Evolutionary conservation across 2,888 invertebrate genomes (phyloP).

Genomic region (Eulithis prunata): DNA sequence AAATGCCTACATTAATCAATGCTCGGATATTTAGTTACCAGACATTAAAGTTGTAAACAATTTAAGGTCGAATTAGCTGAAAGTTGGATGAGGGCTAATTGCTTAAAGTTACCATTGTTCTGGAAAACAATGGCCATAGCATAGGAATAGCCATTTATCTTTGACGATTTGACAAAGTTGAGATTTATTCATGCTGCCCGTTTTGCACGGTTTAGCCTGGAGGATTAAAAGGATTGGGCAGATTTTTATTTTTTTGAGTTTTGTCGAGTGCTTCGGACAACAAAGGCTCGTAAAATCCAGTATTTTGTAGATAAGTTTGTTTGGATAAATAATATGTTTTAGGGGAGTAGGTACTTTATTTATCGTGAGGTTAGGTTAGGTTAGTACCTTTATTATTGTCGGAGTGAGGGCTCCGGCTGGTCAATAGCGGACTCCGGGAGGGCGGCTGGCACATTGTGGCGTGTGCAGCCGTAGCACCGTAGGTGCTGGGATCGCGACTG

Average conservation of each 20-base stretch:
- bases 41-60: conserved; percentile 44
- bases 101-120: conserved; percentile 48
- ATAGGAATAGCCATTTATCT: conserved; percentile 28
- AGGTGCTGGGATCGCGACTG: too few species aligned
- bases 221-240: not conserved
- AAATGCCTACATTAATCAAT: conserved; percentile 27
- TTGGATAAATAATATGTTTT: not conserved
- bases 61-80: conserved; percentile 43
- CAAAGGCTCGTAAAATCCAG: conserved; percentile 2
- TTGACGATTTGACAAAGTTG: conserved; percentile 26
- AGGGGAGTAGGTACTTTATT: too few species aligned
- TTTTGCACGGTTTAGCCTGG: conserved; percentile 1
- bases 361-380: too few species aligned
- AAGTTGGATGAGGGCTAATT: conserved; percentile 47
- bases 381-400: too few species aligned
- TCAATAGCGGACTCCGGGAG: too few species aligned
- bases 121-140: conserved; percentile 37
- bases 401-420: too few species aligned
- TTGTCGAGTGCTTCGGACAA: not conserved
- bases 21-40: conserved; percentile 36
- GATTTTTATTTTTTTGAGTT: too few species aligned
- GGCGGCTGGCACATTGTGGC: too few species aligned
- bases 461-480: too few species aligned
- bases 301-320: not conserved
- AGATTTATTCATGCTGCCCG: conserved; percentile 23